Evolutionary conservation across 2,113 vertebrate genomes (phyloP).

Genomic region (Centropus bengalensis): DNA sequence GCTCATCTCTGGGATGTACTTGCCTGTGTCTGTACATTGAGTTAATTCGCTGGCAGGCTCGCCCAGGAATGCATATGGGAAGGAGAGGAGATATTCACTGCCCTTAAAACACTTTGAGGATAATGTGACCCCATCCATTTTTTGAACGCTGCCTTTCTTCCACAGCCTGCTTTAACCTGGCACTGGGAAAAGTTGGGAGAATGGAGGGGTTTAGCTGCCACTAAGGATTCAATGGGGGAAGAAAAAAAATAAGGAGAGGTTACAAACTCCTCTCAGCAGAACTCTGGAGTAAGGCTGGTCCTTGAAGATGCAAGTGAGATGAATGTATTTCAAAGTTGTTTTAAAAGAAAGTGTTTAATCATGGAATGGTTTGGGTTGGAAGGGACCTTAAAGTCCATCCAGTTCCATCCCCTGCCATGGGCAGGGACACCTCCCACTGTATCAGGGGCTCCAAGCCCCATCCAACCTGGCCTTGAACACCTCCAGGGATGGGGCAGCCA

Average conservation of each 20-base stretch:
- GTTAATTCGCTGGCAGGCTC: background rate
- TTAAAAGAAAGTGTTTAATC: background rate
- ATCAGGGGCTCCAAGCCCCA: no score
- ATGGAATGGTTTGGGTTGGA: no score
- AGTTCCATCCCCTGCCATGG: no score
- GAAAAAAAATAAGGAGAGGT: background rate
- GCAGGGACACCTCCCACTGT: no score
- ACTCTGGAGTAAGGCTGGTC: background rate
- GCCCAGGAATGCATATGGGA: background rate
- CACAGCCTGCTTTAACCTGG: background rate
- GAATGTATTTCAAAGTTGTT: background rate
- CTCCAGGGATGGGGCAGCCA: no score
- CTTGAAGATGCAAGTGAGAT: background rate
- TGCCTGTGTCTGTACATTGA: background rate
- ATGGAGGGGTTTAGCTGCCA: background rate
- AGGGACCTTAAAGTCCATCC: no score
- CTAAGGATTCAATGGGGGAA: background rate
- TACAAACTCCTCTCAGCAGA: background rate
- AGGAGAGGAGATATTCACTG: background rate
- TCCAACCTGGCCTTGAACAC: no score
- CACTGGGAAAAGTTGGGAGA: background rate
- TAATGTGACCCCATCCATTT: background rate
- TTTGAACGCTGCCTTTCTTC: background rate
- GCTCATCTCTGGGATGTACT: background rate
- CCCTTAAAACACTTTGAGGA: background rate